Conservation (phyloP, 2,888 invertebrate genomes). For the Gortyna flavago region DNA sequence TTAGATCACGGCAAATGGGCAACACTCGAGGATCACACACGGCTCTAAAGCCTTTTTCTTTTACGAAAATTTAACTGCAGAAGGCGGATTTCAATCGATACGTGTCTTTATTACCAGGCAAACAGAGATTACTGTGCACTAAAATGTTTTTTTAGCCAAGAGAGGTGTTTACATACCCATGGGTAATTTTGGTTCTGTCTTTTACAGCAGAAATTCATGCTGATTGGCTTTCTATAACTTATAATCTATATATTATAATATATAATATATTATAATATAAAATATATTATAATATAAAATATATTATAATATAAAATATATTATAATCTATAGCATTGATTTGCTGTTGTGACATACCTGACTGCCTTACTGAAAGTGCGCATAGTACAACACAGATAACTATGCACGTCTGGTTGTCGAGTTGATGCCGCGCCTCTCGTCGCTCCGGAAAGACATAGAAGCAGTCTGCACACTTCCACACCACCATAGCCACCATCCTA, state of each 20-base stretch:
- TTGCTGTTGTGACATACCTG: slow-evolving; percentile 70
- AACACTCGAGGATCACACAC: neutral
- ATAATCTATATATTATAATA: too few relatives aligned
- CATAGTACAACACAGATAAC: slow-evolving; percentile 86
- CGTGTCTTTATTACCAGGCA: neutral
- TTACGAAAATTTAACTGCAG: neutral
- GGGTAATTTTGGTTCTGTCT: neutral
- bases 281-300: too few relatives aligned
- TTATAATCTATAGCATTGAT: neutral
- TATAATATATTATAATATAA: too few relatives aligned
- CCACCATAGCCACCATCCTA: slow-evolving; percentile 86
- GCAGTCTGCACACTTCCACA: slow-evolving; percentile 85
- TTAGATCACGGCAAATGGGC: neutral
- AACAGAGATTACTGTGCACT: too few relatives aligned
- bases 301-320: too few relatives aligned
- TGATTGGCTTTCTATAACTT: neutral
- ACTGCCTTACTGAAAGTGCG: slow-evolving; percentile 83
- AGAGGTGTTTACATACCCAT: too few relatives aligned
- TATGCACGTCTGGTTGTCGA: slow-evolving; percentile 82
- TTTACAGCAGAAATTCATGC: neutral
- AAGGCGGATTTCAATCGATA: neutral
- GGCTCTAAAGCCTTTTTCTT: neutral
- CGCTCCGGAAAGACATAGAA: slow-evolving; percentile 83
- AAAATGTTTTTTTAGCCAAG: too few relatives aligned
- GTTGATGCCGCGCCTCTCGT: slow-evolving; percentile 80